Evolutionary conservation across 2,888 invertebrate species (phyloP), one percentile per base, ranked within the genome.

Genomic region (Acleris sparsana): DNA sequence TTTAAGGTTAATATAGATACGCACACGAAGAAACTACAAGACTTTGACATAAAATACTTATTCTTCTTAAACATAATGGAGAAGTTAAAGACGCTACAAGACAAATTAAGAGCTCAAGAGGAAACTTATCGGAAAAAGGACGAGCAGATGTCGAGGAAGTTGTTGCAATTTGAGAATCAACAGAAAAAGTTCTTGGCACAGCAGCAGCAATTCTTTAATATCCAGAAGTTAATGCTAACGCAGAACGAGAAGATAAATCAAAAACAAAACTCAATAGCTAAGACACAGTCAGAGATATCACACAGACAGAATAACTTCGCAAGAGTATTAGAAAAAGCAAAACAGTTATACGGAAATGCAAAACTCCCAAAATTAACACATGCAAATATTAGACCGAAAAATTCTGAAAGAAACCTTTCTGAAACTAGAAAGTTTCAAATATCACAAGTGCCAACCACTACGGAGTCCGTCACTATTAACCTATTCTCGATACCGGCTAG

Each of bases 221-320:
- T 91, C 57, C 92, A 92, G 48, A 89, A 87, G 68, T 48, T 87
- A 1, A 86, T 92, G 82, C 62, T 92, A 2, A 78, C 82, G 1
- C 91, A 92, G 63, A 92, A 91, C 9, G 89, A 91, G 60, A 89
- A 87, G 62, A 87, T 92, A 2, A 90, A 85, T 48, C 51, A 74
- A 0, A 90, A 87, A 69, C 92, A 92, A 56, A 86, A 80, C 53
- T 33, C 80, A 1, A 92, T 92, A 65, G 83, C 87, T 0, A 89
- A 87, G 73, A 85, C 87, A 0, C 92, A 92, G 69, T 86, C 80
- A 46, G 87, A 88, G 67, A 91, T 92, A 70, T 87, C 90, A 0
- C 80, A 84, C n/a, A 82, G 84, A 60, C 92, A 92, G 65, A 88
- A 87, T 48, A 85, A 85, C 57, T 89, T 92, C 16, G 87, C 88